phyloP scores from a whole-genome alignment of 2,888 invertebrate genomes.

The Mimas tiliae region DNA sequence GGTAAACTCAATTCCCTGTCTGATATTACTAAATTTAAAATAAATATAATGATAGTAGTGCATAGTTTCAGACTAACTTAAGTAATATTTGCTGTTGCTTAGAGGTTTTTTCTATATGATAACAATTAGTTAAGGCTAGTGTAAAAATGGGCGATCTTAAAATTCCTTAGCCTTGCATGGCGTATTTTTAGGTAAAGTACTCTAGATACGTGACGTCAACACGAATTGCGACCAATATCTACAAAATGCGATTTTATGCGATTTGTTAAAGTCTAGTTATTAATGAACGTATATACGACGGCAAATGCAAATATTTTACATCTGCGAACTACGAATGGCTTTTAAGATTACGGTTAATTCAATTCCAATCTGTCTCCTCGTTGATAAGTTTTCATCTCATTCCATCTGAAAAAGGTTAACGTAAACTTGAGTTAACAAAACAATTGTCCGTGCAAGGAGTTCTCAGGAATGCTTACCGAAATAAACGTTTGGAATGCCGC shows the following conservation, averaged over 20 bases:
- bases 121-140: too few species aligned
- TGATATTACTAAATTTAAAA: conserved; percentile 7
- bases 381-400: background rate
- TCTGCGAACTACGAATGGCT: background rate
- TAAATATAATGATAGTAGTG: background rate
- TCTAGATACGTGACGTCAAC: background rate
- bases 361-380: background rate
- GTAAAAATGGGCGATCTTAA: too few species aligned
- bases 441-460: conserved; percentile 32
- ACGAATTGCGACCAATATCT: background rate
- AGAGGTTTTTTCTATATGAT: too few species aligned
- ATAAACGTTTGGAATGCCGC: conserved; percentile 38
- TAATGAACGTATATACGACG: background rate
- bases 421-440: conserved; percentile 9
- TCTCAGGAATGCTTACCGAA: conserved; percentile 41
- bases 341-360: background rate
- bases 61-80: too few species aligned
- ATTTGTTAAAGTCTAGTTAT: background rate
- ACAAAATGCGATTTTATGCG: background rate
- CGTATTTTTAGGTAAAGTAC: too few species aligned
- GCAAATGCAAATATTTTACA: background rate
- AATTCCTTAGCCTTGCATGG: too few species aligned
- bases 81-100: too few species aligned
- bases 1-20: conserved; percentile 32
- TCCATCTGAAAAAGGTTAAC: background rate